A percentile compares a stretch with the other conserved stretches of the same genome.
Evolutionary conservation across 2,888 invertebrate genomes (phyloP).

Genomic region (Gari tellinella): DNA sequence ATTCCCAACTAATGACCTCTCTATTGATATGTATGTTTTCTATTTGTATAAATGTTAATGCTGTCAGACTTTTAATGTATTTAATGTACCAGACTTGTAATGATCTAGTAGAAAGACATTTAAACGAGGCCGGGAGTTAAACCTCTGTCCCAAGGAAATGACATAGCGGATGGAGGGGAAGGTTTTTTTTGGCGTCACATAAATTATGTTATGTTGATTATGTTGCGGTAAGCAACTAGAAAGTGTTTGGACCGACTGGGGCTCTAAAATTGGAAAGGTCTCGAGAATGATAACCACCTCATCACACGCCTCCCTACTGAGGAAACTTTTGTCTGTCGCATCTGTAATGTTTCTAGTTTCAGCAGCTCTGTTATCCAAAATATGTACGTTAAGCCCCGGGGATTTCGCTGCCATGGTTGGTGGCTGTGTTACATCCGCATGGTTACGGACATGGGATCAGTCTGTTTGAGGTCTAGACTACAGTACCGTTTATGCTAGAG

Average conservation of each 20-base stretch:
- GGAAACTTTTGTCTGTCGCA: conserved; percentile 67
- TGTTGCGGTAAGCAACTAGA: background rate
- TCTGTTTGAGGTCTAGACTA: conserved; percentile 50
- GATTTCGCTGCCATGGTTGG: conserved; percentile 64
- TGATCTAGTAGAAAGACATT: conserved; percentile 56
- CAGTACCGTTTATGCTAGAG: conserved; percentile 34
- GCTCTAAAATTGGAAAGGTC: conserved; percentile 47
- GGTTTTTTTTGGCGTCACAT: too few species aligned
- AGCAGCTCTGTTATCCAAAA: conserved; percentile 12
- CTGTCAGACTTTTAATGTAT: too few species aligned
- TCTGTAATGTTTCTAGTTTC: conserved; percentile 65
- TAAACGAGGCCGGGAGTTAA: conserved; percentile 48
- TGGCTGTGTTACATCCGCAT: conserved; percentile 71
- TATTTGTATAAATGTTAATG: too few species aligned
- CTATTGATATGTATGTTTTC: too few species aligned
- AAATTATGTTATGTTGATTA: background rate
- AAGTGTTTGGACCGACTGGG: background rate
- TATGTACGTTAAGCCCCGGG: conserved; percentile 65
- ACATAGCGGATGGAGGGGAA: conserved; percentile 42
- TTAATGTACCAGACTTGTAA: conserved; percentile 69
- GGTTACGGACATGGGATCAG: conserved; percentile 66
- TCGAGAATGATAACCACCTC: conserved; percentile 58
- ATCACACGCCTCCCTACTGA: conserved; percentile 63
- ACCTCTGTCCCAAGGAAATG: conserved; percentile 58
- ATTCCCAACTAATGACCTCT: too few species aligned